Conservation (phyloP, 2,888 invertebrate species). For the Automeris io region DNA sequence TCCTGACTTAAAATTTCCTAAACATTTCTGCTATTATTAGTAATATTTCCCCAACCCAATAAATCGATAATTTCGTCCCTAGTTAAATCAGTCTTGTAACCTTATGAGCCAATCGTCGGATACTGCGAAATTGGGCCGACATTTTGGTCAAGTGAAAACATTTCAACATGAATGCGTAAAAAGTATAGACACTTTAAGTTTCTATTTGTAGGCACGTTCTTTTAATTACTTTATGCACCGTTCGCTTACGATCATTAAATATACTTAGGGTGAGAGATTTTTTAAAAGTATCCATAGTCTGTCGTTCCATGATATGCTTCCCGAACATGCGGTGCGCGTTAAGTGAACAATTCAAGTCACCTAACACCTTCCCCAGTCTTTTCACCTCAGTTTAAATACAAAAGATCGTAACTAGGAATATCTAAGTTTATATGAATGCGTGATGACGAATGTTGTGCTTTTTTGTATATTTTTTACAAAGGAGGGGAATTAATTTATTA, state of each 20-base stretch:
- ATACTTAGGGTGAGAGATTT: conserved; percentile 17
- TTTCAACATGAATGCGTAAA: neutral
- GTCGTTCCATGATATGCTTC: conserved; percentile 42
- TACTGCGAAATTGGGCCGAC: conserved; percentile 12
- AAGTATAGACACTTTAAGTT: neutral
- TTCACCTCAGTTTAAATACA: conserved; percentile 12
- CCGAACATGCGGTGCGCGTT: conserved; percentile 44
- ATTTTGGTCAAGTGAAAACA: conserved; percentile 4
- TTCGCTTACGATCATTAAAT: neutral
- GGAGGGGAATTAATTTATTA: too few relatives aligned
- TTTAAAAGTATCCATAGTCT: conserved; percentile 10
- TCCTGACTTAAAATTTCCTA: too few relatives aligned
- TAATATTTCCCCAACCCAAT: neutral
- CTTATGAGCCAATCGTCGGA: conserved; percentile 12
- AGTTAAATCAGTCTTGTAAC: conserved; percentile 15
- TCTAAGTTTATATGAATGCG: neutral
- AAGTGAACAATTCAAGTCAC: conserved; percentile 45
- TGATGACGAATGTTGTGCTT: too few relatives aligned
- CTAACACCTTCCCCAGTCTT: conserved; percentile 42
- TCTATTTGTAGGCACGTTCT: too few relatives aligned
- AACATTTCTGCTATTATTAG: neutral
- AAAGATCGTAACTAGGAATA: conserved; percentile 2
- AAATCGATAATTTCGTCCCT: neutral
- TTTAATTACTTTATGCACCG: neutral
- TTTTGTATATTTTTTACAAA: too few relatives aligned